A percentile compares a stretch with the other conserved stretches of the same genome.
These are phyloP conservation scores for Parazoanthus darwini DNA, from an alignment of 92 coral and sea anemone genomes.

Conservation along the genomic window DNA sequence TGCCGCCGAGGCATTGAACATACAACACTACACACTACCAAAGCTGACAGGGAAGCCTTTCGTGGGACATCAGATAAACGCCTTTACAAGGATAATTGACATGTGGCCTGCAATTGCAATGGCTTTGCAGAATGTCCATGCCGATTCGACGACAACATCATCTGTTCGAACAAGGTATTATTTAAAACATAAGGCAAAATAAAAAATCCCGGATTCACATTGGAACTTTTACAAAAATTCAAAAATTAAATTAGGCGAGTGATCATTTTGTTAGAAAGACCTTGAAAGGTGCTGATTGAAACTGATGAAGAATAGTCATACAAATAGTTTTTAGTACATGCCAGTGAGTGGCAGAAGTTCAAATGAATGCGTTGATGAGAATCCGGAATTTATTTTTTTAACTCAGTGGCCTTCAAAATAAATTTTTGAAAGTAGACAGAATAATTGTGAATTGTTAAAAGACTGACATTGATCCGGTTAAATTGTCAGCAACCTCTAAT, in stretches of 20 bases:
- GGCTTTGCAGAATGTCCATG: slow-evolving; percentile 20
- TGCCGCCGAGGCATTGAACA: slow-evolving; percentile 32
- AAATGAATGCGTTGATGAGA: slow-evolving; percentile 12
- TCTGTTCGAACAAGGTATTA: slow-evolving; percentile 12
- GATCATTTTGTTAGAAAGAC: no score
- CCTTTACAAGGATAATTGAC: slow-evolving; percentile 4
- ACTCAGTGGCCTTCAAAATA: not conserved
- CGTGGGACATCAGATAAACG: not conserved
- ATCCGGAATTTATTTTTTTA: not conserved
- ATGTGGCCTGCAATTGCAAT: slow-evolving; percentile 37
- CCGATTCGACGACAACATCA: slow-evolving; percentile 9
- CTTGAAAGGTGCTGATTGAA: no score
- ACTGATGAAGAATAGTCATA: not conserved
- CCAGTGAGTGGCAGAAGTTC: not conserved
- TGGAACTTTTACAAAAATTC: no score
- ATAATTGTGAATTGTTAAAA: not conserved
- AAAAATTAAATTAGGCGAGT: no score
- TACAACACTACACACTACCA: slow-evolving; percentile 31
- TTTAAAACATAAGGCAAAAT: no score
- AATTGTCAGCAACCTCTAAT: not conserved
- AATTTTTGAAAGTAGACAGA: slow-evolving; percentile 14
- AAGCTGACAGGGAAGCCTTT: slow-evolving; percentile 2
- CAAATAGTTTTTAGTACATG: not conserved
- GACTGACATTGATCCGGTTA: not conserved
- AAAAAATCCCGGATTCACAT: no score